Evolutionary conservation across 2,888 invertebrate genomes (phyloP).

Genomic region (Phortica okadai): DNA sequence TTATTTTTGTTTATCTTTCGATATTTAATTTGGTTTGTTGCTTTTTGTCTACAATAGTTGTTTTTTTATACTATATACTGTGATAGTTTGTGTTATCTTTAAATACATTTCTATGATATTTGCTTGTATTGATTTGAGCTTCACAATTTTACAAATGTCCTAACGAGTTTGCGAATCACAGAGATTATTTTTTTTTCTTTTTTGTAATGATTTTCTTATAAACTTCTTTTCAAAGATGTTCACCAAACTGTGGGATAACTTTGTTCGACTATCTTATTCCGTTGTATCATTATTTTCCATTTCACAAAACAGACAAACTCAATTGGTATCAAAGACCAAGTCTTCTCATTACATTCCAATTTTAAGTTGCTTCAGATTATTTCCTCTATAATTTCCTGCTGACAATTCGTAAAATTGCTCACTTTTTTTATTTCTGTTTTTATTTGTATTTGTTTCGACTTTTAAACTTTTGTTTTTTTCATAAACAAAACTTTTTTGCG

Average conservation of each 20-base stretch:
- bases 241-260: too few species aligned
- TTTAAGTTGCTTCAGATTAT: too few species aligned
- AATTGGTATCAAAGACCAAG: too few species aligned
- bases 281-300: too few species aligned
- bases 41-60: conserved; percentile 10
- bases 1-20: conserved; percentile 31
- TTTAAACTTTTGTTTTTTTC: neutral
- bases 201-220: too few species aligned
- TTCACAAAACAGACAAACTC: too few species aligned
- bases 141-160: conserved; percentile 12
- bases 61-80: neutral
- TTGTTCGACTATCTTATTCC: too few species aligned
- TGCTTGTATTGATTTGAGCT: neutral
- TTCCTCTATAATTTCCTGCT: neutral
- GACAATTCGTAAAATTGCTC: neutral
- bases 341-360: too few species aligned
- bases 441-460: conserved; percentile 30
- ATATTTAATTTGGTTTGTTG: neutral
- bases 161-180: neutral
- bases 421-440: conserved; percentile 35
- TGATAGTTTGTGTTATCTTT: conserved; percentile 20
- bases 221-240: too few species aligned
- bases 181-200: neutral
- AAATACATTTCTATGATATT: conserved; percentile 27
- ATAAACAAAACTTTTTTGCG: neutral